Conservation (phyloP, 2,797 vertebrate genomes). For the Chromobotia macracanthus region DNA sequence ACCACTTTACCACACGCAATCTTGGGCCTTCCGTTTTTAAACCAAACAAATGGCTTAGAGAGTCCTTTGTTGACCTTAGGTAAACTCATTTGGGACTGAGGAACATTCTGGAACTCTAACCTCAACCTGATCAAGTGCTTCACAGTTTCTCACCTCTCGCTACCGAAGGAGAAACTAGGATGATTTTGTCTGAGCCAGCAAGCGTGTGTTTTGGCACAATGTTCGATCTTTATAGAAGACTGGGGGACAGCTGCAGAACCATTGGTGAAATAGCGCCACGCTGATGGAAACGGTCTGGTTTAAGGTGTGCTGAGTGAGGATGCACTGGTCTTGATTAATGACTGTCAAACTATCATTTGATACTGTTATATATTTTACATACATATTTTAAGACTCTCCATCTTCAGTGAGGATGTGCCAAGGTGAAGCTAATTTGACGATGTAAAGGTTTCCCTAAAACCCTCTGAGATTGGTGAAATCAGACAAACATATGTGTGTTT, state of each 20-base stretch:
- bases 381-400: constrained; percentile 7
- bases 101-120: constrained; percentile 35
- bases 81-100: constrained; percentile 38
- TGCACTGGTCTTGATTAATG: constrained; percentile 37
- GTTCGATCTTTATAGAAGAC: background rate
- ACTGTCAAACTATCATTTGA: constrained; percentile 38
- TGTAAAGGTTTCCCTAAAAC: constrained; percentile 10
- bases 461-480: constrained; percentile 3
- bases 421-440: background rate
- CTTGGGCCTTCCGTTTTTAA: constrained; percentile 46
- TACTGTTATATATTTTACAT: background rate
- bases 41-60: constrained; percentile 37
- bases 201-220: constrained; percentile 26
- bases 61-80: constrained; percentile 45
- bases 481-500: constrained; percentile 8
- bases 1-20: constrained; percentile 41
- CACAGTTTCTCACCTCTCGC: constrained; percentile 42
- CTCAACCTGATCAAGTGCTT: constrained; percentile 44
- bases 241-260: constrained; percentile 20
- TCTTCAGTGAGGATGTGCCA: constrained; percentile 9
- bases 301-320: constrained; percentile 22
- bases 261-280: background rate
- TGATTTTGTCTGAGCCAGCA: constrained; percentile 16
- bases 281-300: background rate
- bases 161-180: constrained; percentile 19